phyloP scores from a whole-genome alignment of 2,797 vertebrate species.

The Lepilemur septentrionalis region DNA sequence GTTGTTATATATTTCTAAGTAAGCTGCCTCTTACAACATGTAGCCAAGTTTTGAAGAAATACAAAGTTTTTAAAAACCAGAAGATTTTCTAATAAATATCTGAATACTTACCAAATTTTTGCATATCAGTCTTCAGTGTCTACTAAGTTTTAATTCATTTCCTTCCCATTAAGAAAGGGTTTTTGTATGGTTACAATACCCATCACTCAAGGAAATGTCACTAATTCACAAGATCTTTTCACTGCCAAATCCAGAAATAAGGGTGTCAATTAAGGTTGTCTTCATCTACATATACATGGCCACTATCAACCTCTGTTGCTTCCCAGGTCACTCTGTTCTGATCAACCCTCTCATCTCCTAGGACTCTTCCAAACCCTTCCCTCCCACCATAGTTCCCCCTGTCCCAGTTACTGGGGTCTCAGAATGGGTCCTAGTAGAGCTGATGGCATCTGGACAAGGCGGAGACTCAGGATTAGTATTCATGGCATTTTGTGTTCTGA shows the following conservation, averaged over 20 bases:
- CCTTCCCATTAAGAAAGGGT: not conserved
- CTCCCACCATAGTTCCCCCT: not conserved
- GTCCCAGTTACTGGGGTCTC: not conserved
- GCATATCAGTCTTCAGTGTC: not conserved
- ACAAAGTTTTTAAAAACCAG: not conserved
- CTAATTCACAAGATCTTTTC: not conserved
- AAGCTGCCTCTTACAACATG: not conserved
- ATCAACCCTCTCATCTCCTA: not conserved
- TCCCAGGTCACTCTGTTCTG: not conserved
- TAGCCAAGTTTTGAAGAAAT: conserved; percentile 20
- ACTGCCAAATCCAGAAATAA: not conserved
- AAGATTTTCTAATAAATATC: not conserved
- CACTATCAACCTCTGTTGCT: not conserved
- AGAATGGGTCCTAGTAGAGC: not conserved
- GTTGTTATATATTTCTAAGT: conserved; percentile 17
- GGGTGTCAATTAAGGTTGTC: not conserved
- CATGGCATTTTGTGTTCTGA: not conserved
- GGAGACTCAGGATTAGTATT: not conserved
- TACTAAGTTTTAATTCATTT: conserved; percentile 16
- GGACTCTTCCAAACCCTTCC: not conserved
- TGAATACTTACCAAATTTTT: not conserved
- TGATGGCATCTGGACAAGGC: not conserved
- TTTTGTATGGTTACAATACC: not conserved
- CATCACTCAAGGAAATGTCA: not conserved
- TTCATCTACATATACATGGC: not conserved